Evolutionary conservation across 2,113 vertebrate genomes (phyloP).

Genomic region (Rhizomys pruinosus): DNA sequence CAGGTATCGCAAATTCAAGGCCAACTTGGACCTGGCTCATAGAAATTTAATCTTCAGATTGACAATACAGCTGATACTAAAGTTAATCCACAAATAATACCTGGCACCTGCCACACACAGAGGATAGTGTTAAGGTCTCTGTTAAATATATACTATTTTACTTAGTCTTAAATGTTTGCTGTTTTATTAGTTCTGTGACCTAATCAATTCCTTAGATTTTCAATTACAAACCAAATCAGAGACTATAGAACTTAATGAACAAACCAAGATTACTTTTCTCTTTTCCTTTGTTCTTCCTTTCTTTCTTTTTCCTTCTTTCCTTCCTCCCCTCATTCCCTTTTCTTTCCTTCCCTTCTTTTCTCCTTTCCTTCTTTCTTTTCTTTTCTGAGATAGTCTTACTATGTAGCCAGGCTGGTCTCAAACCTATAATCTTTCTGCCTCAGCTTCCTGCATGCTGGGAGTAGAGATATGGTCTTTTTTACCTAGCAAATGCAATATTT

Average conservation of each 20-base stretch:
- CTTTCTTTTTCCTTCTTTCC: background rate
- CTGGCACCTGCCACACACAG: background rate
- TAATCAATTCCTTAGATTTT: slow-evolving; percentile 27
- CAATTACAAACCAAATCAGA: background rate
- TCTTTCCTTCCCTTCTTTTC: background rate
- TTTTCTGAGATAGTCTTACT: background rate
- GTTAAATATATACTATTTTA: slow-evolving; percentile 26
- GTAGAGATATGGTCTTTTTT: background rate
- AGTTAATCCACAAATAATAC: background rate
- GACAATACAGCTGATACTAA: background rate
- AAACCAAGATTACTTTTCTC: background rate
- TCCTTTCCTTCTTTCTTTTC: background rate
- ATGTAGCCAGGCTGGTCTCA: background rate
- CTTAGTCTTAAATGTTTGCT: slow-evolving; percentile 5
- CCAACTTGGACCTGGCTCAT: background rate
- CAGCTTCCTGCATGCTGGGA: background rate
- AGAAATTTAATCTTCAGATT: slow-evolving; percentile 24
- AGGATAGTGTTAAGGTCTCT: background rate
- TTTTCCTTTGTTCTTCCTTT: background rate
- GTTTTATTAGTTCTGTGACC: background rate
- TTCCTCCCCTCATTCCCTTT: background rate
- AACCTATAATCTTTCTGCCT: background rate
- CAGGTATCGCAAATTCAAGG: background rate
- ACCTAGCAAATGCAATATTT: background rate
- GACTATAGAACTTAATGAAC: background rate